A percentile compares a stretch with the other conserved stretches of the same genome.
Evolutionary conservation across 53 echinoderm and acorn worm species (phyloP).

Genomic region (Zoroaster sp.): DNA sequence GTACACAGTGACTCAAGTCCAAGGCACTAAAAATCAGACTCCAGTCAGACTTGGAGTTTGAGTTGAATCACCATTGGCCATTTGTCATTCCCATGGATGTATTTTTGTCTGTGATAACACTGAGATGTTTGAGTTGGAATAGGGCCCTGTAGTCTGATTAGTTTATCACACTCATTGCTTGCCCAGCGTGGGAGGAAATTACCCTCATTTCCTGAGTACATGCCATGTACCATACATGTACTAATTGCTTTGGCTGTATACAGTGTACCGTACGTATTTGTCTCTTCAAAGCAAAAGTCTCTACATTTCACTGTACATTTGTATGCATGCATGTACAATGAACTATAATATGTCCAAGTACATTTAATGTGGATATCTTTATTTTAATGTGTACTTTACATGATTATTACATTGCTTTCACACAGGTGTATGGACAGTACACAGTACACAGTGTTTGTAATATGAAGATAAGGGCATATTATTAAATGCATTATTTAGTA

Average conservation of each 20-base stretch:
- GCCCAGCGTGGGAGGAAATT: constrained; percentile 11
- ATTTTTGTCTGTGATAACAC: background rate
- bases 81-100: background rate
- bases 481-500: no score
- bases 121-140: background rate
- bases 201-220: constrained; percentile 13
- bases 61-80: no score
- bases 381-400: background rate
- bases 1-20: no score
- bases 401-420: no score
- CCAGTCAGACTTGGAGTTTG: no score
- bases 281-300: no score
- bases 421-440: background rate
- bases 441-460: background rate
- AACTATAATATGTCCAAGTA: background rate
- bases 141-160: background rate
- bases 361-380: background rate
- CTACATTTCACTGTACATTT: background rate
- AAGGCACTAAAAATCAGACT: no score
- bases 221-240: background rate
- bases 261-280: no score
- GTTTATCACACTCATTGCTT: background rate
- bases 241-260: background rate
- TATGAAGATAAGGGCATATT: no score
- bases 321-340: background rate